These are phyloP conservation scores for Aradus depressus DNA, from an alignment of 2,888 invertebrate species.

Conservation along the genomic window DNA sequence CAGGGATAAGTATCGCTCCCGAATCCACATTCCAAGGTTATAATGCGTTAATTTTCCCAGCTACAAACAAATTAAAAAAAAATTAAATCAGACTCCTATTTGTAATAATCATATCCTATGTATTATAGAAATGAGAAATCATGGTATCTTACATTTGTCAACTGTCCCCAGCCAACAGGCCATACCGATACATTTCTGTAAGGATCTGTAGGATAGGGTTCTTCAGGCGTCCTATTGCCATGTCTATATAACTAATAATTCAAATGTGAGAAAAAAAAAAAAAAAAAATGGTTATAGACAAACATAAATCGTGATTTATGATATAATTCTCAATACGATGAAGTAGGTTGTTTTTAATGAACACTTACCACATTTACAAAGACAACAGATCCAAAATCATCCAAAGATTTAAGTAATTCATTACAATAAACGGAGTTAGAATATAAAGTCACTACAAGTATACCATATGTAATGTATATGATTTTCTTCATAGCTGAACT, in stretches of 20 bases:
- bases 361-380: no score
- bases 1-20: slow-evolving; percentile 46
- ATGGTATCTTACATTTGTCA: slow-evolving; percentile 56
- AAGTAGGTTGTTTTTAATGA: no score
- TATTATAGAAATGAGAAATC: background rate
- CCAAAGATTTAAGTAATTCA: no score
- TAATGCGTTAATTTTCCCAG: slow-evolving; percentile 52
- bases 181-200: slow-evolving; percentile 59
- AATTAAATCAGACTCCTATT: background rate
- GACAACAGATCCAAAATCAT: no score
- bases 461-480: no score
- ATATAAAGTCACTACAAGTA: no score
- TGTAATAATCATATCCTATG: background rate
- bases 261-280: background rate
- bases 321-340: no score
- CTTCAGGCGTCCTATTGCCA: slow-evolving; percentile 77
- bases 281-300: no score
- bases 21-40: slow-evolving; percentile 52
- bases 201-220: slow-evolving; percentile 73
- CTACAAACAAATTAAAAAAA: no score
- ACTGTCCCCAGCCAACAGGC: slow-evolving; percentile 77
- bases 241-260: slow-evolving; percentile 59
- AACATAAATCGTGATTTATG: no score
- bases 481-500: no score
- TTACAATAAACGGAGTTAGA: no score